These are phyloP conservation scores for Polydrusus pterygomalis DNA, from an alignment of 2,888 invertebrate species.

Conservation along the genomic window DNA sequence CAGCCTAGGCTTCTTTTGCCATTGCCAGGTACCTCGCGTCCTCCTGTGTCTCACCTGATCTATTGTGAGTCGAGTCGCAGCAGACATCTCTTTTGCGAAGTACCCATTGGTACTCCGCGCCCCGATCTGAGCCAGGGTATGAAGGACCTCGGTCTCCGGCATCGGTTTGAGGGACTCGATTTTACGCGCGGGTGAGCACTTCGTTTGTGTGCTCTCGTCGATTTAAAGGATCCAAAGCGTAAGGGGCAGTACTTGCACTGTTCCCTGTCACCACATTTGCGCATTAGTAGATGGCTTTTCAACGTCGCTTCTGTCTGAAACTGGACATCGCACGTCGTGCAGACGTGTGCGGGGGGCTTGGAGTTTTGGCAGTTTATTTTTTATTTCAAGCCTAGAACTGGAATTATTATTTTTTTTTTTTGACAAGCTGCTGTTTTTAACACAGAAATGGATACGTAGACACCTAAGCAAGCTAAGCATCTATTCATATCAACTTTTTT, in stretches of 20 bases:
- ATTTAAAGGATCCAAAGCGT: constrained; percentile 15
- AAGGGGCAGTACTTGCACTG: constrained; percentile 30
- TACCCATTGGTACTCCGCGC: neutral
- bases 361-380: neutral
- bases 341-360: neutral
- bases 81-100: constrained; percentile 32
- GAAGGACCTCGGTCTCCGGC: constrained; percentile 24
- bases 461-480: too few relatives aligned
- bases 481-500: too few relatives aligned
- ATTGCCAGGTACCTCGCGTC: too few relatives aligned
- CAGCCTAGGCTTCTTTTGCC: too few relatives aligned
- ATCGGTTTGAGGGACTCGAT: constrained; percentile 10
- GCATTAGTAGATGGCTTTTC: neutral
- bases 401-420: too few relatives aligned
- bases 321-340: neutral
- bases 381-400: too few relatives aligned
- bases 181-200: constrained; percentile 15
- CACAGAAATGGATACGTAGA: too few relatives aligned
- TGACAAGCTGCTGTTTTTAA: too few relatives aligned
- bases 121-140: constrained; percentile 36
- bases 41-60: constrained; percentile 41
- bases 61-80: constrained; percentile 40
- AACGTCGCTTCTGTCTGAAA: neutral
- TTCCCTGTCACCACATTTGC: neutral
- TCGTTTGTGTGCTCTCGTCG: constrained; percentile 34